Percentiles rank a stretch among this genome's conserved stretches.
Conservation (phyloP, 1,140 invertebrate genomes). For the Neodiprion pinetum region DNA sequence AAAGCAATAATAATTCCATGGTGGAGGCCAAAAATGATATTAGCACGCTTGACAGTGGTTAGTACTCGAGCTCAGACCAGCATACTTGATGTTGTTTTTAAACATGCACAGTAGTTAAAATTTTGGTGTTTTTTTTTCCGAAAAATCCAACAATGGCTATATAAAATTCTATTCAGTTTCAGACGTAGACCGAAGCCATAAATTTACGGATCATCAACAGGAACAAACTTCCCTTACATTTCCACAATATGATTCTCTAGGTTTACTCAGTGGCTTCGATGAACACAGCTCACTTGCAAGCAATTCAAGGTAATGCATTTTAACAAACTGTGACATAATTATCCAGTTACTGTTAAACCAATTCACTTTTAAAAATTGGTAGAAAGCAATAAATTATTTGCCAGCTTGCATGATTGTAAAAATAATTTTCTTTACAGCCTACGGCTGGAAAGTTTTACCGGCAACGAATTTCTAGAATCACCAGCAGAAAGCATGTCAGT, state of each 20-base stretch:
- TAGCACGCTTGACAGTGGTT: conserved; percentile 1
- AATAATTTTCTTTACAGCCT: too few species aligned
- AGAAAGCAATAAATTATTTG: too few species aligned
- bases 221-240: not conserved
- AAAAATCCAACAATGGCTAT: too few species aligned
- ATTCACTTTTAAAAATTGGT: too few species aligned
- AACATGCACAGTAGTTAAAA: not conserved
- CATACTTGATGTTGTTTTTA: too few species aligned
- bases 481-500: not conserved
- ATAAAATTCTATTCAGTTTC: not conserved
- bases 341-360: too few species aligned
- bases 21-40: conserved; percentile 1
- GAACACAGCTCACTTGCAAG: too few species aligned
- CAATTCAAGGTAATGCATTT: too few species aligned
- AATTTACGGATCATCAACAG: not conserved
- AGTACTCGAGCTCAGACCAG: not conserved
- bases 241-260: not conserved
- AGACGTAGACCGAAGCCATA: not conserved
- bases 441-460: not conserved
- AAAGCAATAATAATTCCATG: not conserved
- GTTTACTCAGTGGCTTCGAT: not conserved
- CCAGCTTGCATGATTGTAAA: too few species aligned
- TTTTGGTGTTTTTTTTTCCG: not conserved
- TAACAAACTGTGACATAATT: too few species aligned
- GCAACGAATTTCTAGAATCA: not conserved